Base-by-base conservation (phyloP, 1,140 invertebrate genomes). In the Ephestia elutella region DNA sequence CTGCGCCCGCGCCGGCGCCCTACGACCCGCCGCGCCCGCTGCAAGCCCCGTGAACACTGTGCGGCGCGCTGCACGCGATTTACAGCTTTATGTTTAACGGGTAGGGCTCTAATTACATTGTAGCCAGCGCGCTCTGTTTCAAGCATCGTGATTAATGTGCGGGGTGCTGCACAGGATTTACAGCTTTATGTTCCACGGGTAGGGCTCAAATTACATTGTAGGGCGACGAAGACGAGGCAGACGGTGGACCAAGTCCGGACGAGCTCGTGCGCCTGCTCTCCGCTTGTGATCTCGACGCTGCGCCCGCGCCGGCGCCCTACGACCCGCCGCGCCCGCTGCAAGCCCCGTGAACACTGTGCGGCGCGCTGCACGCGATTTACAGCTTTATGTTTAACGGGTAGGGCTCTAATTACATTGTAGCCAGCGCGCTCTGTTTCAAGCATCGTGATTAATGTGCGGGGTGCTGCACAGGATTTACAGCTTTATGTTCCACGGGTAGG, bases 211-310 rank as follows among this genome's bases (percentile, higher is more conserved):
- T 28, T 5, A 28, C 25, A 3, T 28, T 28, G 25, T 28, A 28
- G 25, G 3, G 8, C 8, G 25, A 51, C 50, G 30, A 28, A 28
- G 8, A 90, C 71, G 87, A 87, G 2, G 30, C 73, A 0, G 92
- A 92, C 64, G 96, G 97, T 70, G 97, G 97, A 48, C 97, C 97
- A 53, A 94, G 95, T 13, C 92, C 97, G 9, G 93, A 95, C 77
- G 97, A 99, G 89, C 89, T 99, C 60, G 92, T 99, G 62, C 92
- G 94, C 38, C 89, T 98, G 55, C 90, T 99, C 59, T 97, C 98
- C 71, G 96, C 98, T 68, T 99, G 96, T 90, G 97, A 99, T 83
- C 90, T 98, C 61, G 84, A 89, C 70, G 82, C 84, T 11, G 49
- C 80, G 13, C 81, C 83, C 13, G 80, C 64, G 48, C 70, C 75